Conservation (phyloP, 2,113 vertebrate species). For the Coracopsis vasa region DNA sequence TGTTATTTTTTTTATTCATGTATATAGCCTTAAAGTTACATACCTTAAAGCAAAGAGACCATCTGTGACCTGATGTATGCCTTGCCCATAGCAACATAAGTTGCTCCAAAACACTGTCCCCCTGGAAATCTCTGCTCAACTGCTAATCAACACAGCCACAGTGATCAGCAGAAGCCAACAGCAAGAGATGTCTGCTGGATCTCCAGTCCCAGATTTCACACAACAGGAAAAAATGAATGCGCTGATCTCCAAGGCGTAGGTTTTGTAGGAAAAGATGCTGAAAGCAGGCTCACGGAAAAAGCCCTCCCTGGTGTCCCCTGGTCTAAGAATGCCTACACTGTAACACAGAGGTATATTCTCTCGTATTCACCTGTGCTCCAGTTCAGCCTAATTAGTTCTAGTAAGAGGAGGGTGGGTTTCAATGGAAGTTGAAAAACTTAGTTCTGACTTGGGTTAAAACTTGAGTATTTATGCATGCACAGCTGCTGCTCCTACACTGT, state of each 20-base stretch:
- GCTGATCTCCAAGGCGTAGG: neutral
- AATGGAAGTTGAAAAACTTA: neutral
- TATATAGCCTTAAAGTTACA: neutral
- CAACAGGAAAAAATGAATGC: neutral
- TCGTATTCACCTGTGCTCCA: neutral
- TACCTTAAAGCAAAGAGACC: neutral
- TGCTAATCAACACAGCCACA: neutral
- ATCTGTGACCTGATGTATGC: neutral
- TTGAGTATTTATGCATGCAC: neutral
- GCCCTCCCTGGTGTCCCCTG: neutral
- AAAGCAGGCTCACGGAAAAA: neutral
- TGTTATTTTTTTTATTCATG: neutral
- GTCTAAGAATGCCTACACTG: neutral
- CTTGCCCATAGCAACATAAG: neutral
- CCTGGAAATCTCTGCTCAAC: neutral
- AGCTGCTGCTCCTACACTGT: neutral
- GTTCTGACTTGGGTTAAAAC: neutral
- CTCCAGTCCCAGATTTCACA: neutral
- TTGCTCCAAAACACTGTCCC: neutral
- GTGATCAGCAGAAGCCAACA: neutral
- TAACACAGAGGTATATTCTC: neutral
- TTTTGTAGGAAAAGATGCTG: neutral
- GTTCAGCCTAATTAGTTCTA: neutral
- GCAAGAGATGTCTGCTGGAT: neutral
- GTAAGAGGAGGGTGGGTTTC: neutral